Base-by-base conservation (phyloP, 2,888 invertebrate genomes). In the Chloroclystis v-ata region DNA sequence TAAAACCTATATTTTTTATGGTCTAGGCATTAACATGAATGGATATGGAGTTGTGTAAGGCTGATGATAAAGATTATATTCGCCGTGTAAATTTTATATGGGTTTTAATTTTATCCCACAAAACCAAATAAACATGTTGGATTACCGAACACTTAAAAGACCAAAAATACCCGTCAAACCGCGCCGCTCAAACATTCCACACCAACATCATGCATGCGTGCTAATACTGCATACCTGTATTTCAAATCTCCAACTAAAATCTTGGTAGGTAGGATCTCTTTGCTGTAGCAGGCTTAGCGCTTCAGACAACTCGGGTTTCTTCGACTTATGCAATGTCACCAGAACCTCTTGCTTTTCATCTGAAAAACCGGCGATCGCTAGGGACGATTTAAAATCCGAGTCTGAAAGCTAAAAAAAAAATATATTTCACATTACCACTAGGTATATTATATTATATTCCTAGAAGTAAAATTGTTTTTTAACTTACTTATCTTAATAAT, bases 291-390 rank as follows among this genome's bases (percentile, higher is more conserved):
- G 74, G 44, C 77, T 60, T 25, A 92, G 68, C 11, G 87, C 84
- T 57, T 85, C 75, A 9, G 80, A 77, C 20, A 93, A 69, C 50
- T 91, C 91, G 10, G 63, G 57, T 62, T 89, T 89, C 64, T 90
- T 91, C 1, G 85, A 78, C 38, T 77, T 72, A 63, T 91, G 92
- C 37, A 92, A 82, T 68, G 91, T 90, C 16, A 82, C 78, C n/a
- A 93, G 65, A 12, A 91, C 77, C 14, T 77, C 73, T 69, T 90
- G 90, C 47, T 91, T 90, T 45, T 92, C 91, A 51, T 86, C 76
- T 6, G 86, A 80, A 63, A 93, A 93, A 0, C 92, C 92, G 28
- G 83, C 84, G 54, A 87, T 61, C 6, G 81, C 81, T 38, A 85
- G 52, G 33, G 87, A 84, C 6, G 84, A 83, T 50, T 78, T 82